phyloP scores from a whole-genome alignment of 1,140 invertebrate genomes.

The Megathymus violae region DNA sequence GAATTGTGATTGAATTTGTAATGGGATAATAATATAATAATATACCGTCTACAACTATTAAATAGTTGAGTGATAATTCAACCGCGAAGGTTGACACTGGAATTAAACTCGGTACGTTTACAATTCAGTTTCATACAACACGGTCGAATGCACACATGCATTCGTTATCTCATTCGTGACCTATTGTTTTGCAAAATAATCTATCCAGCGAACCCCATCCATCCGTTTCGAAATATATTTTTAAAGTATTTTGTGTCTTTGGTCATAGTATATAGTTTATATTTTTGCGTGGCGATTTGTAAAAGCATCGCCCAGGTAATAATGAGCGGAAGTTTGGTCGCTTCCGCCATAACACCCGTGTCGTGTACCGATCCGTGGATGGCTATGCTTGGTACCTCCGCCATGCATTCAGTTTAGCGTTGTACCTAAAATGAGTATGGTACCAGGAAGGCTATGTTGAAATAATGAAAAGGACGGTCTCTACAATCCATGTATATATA shows the following conservation, averaged over 20 bases:
- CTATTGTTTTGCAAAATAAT: constrained; percentile 29
- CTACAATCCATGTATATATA: too few relatives aligned
- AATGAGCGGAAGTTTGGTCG: constrained; percentile 33
- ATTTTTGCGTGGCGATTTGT: constrained; percentile 7
- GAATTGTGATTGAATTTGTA: too few relatives aligned
- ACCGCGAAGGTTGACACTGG: too few relatives aligned
- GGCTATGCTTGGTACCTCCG: neutral
- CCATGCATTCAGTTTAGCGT: constrained; percentile 7
- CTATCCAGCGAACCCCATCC: constrained; percentile 7
- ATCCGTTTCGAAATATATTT: constrained; percentile 12
- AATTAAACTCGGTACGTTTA: too few relatives aligned
- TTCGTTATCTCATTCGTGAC: constrained; percentile 11
- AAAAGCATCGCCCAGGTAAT: constrained; percentile 37
- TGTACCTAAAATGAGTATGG: too few relatives aligned
- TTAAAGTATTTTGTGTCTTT: constrained; percentile 5
- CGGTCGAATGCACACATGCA: constrained; percentile 14
- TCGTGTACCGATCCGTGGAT: constrained; percentile 30
- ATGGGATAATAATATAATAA: too few relatives aligned
- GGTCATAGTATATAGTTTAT: neutral
- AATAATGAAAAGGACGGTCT: too few relatives aligned
- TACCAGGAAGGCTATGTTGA: too few relatives aligned
- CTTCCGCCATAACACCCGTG: constrained; percentile 33
- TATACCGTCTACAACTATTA: too few relatives aligned
- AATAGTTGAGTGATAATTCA: too few relatives aligned
- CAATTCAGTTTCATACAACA: neutral